Conservation (phyloP, 2,113 vertebrate species). For the Enhydra lutris region DNA sequence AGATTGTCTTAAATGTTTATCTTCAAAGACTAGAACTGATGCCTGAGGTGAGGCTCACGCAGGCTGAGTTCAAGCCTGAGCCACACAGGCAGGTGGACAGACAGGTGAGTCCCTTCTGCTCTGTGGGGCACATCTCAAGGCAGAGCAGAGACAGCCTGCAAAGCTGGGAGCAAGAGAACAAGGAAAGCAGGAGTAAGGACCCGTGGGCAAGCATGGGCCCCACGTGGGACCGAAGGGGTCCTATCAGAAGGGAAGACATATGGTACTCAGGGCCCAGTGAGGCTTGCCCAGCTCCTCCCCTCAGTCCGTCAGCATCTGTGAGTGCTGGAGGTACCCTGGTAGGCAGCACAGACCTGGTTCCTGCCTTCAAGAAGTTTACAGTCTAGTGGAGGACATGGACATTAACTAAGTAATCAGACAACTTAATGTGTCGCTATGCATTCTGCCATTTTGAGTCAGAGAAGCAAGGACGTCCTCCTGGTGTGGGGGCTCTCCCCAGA, state of each 20-base stretch:
- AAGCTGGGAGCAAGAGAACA: background rate
- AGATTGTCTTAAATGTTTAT: background rate
- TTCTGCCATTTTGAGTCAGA: background rate
- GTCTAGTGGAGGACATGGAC: background rate
- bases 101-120: background rate
- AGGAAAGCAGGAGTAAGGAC: fast-evolving
- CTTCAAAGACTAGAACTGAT: background rate
- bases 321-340: background rate
- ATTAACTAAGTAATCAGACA: background rate
- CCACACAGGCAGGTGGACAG: background rate
- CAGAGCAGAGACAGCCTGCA: background rate
- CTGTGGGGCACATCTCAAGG: background rate
- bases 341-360: background rate
- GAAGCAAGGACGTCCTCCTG: background rate
- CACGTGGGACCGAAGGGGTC: fast-evolving
- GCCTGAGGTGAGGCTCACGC: background rate
- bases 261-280: background rate
- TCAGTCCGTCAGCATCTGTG: background rate
- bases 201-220: background rate
- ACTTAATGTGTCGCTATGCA: fast-evolving
- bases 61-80: background rate
- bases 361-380: background rate
- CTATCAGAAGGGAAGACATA: background rate
- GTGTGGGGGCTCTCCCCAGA: background rate
- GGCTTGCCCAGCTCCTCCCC: background rate